Conservation (phyloP, 2,113 vertebrate genomes). For the Colius striatus region DNA sequence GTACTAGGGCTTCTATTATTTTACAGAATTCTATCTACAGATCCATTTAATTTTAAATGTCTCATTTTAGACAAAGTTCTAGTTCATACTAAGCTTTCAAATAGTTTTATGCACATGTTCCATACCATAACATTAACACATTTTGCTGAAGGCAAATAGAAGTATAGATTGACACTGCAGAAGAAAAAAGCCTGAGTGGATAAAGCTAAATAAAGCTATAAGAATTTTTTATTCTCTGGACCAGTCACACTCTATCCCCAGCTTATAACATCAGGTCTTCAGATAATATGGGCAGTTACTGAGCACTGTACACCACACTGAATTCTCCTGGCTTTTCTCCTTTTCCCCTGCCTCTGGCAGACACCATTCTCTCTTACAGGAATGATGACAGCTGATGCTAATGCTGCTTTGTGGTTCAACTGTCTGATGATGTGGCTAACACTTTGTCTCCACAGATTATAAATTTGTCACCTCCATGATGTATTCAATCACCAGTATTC, state of each 20-base stretch:
- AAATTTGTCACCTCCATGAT: constrained; percentile 2
- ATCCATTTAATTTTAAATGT: not conserved
- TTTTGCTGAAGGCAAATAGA: constrained; percentile 31
- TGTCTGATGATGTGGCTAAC: constrained; percentile 38
- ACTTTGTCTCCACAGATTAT: constrained; percentile 35
- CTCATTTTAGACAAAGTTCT: constrained; percentile 46
- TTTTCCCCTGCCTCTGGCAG: not conserved
- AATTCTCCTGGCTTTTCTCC: not conserved
- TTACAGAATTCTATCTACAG: not conserved
- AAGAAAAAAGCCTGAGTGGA: not conserved
- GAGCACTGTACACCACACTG: not conserved
- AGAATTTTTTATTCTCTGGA: not conserved
- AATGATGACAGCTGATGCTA: constrained; percentile 37
- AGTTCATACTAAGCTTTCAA: constrained; percentile 26
- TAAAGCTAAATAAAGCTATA: not conserved
- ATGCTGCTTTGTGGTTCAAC: constrained; percentile 42
- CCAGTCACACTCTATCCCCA: not conserved
- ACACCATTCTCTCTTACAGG: not conserved
- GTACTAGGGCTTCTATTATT: not conserved
- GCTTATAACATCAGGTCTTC: not conserved
- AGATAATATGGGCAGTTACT: not conserved
- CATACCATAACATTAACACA: not conserved
- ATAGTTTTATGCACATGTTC: constrained; percentile 18
- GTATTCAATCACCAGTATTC: not conserved
- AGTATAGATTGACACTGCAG: not conserved